Conservation (phyloP, 2,888 invertebrate genomes). For the Minunthozetes semirufus region DNA sequence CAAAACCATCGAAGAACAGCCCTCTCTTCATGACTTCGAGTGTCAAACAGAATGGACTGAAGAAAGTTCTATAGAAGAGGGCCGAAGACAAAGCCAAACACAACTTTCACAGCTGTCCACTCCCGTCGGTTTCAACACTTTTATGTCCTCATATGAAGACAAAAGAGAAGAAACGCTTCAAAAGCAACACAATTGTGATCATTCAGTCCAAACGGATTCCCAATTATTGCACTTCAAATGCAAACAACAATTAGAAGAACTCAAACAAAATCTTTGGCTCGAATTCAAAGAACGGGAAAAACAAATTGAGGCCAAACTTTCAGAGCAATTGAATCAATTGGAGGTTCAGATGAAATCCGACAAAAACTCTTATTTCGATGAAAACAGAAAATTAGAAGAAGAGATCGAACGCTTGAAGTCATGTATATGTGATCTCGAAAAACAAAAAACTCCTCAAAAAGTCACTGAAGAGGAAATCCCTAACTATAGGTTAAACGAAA, state of each 20-base stretch:
- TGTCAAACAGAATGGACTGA: neutral
- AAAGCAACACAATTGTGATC: neutral
- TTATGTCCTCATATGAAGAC: neutral
- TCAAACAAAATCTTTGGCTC: neutral
- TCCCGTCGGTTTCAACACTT: neutral
- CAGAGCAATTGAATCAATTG: neutral
- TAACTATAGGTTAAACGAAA: neutral
- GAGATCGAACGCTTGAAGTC: neutral
- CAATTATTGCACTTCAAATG: neutral
- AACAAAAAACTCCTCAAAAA: neutral
- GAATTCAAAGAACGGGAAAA: neutral
- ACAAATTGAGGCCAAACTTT: neutral
- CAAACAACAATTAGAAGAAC: neutral
- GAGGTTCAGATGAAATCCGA: neutral
- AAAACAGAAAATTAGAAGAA: neutral
- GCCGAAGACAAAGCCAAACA: neutral
- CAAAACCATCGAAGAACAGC: neutral
- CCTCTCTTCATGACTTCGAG: neutral
- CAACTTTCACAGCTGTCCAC: neutral
- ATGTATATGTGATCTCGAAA: neutral
- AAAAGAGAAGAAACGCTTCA: neutral
- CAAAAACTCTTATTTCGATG: neutral
- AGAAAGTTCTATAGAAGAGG: neutral
- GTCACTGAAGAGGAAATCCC: neutral
- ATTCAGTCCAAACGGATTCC: neutral